Evolutionary conservation across 1,140 invertebrate species (phyloP), one percentile per base, ranked within the genome.

Genomic region (Eubasilissa regina): DNA sequence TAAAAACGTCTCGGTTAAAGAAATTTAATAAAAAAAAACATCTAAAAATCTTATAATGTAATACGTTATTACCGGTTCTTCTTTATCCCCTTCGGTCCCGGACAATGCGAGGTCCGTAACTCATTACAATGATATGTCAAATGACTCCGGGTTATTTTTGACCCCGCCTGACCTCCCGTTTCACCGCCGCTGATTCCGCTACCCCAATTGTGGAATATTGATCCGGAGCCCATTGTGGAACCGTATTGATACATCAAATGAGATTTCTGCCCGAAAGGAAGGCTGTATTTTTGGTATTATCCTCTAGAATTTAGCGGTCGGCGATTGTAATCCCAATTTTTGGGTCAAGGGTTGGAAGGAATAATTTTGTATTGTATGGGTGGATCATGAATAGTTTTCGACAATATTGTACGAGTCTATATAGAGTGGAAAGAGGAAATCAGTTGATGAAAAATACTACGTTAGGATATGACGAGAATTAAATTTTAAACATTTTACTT

Each of bases 61-160:
- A 35, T 35, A 35, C 25, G 25, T 35, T 35, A 58, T 19, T 58
- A 58, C 55, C 55, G 55, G 55, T 58, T 58, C 17, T 58, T 3
- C 15, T 68, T 55, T 35, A 73, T 72, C 77, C 77, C 77, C 35
- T 78, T 55, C 21, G 58, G 19, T 17, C 11, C 19, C 45, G 15
- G 44, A 78, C 77, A 78, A 78, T 78, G 53, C 44, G 72, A 11
- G 55, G 77, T 51, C 64, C 77, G 64, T 78, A 78, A 56, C 66
- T 78, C 72, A 70, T 73, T 78, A 58, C 75, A 75, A 75, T 56
- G 60, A 77, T 60, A 68, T 51, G 45, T 43, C 44, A 51, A 60
- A 66, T 78, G 77, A 78, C 77, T 66, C 68, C n/a, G 21, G 47
- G 45, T 64, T 21, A 21, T 19, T 15, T 19, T 9, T 17, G 55